A percentile compares a stretch with the other conserved stretches of the same genome.
Evolutionary conservation across 2,888 invertebrate species (phyloP).

Genomic region (Apotomis capreana): DNA sequence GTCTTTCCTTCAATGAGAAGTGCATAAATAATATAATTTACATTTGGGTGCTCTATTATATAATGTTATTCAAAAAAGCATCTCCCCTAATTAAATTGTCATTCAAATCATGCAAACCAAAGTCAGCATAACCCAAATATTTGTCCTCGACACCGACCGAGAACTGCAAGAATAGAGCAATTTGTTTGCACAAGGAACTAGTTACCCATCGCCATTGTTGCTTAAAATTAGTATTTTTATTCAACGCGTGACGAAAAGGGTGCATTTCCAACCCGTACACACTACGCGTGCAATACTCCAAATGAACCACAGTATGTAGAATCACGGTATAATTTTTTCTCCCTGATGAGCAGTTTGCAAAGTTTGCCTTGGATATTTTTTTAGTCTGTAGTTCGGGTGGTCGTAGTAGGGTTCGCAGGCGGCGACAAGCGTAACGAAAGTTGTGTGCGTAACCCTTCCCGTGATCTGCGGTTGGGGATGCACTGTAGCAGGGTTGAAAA

Average conservation of each 20-base stretch:
- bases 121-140: constrained; percentile 34
- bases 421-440: constrained; percentile 73
- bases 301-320: constrained; percentile 50
- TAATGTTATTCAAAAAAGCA: not conserved
- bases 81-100: constrained; percentile 23
- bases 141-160: constrained; percentile 34
- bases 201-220: constrained; percentile 74
- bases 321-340: not conserved
- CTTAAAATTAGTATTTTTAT: constrained; percentile 70
- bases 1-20: no score
- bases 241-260: constrained; percentile 62
- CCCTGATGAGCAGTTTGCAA: constrained; percentile 42
- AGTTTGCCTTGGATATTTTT: constrained; percentile 26
- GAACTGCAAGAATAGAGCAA: constrained; percentile 68
- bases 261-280: constrained; percentile 48
- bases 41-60: not conserved
- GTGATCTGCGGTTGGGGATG: constrained; percentile 73
- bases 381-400: constrained; percentile 47
- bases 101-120: constrained; percentile 33
- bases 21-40: no score
- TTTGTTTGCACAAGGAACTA: constrained; percentile 80
- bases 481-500: constrained; percentile 41
- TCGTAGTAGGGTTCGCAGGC: constrained; percentile 38
- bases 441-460: constrained; percentile 77
- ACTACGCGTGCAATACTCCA: constrained; percentile 38